Evolutionary conservation across 2,113 vertebrate species (phyloP).

Genomic region (Mystacornis crossleyi): DNA sequence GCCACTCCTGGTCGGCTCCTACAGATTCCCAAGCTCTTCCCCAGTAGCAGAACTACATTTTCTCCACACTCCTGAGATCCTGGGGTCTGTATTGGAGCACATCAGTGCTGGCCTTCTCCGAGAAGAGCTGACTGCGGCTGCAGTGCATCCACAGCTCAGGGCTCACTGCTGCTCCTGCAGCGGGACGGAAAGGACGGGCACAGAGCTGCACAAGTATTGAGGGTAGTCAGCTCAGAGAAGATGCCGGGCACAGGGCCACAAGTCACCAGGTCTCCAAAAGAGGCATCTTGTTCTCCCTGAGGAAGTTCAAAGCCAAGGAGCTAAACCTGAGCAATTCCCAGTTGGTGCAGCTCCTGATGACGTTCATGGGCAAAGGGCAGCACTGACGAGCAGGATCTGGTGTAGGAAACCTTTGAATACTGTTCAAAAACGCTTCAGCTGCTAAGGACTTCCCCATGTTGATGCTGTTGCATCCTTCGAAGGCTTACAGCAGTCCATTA

Average conservation of each 20-base stretch:
- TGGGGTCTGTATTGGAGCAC: background rate
- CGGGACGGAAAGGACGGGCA: background rate
- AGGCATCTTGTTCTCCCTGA: background rate
- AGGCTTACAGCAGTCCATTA: background rate
- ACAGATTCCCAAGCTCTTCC: background rate
- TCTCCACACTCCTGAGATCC: background rate
- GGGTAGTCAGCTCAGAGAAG: background rate
- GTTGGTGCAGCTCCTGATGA: rapidly evolving
- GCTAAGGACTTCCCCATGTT: background rate
- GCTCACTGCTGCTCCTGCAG: background rate
- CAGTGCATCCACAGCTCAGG: background rate
- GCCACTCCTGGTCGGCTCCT: background rate
- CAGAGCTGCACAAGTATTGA: background rate
- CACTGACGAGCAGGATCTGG: background rate
- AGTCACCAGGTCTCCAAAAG: background rate
- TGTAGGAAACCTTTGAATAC: background rate
- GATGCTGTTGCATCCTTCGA: background rate
- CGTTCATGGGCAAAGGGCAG: background rate
- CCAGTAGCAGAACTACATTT: background rate
- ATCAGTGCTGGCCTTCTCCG: background rate
- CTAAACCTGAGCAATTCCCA: background rate
- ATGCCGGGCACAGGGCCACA: background rate
- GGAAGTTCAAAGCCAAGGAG: background rate
- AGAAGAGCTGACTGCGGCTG: background rate
- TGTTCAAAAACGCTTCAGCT: background rate